Evolutionary conservation across 2,113 vertebrate genomes (phyloP), one percentile per base, ranked within the genome.

Genomic region (Neotoma lepida): DNA sequence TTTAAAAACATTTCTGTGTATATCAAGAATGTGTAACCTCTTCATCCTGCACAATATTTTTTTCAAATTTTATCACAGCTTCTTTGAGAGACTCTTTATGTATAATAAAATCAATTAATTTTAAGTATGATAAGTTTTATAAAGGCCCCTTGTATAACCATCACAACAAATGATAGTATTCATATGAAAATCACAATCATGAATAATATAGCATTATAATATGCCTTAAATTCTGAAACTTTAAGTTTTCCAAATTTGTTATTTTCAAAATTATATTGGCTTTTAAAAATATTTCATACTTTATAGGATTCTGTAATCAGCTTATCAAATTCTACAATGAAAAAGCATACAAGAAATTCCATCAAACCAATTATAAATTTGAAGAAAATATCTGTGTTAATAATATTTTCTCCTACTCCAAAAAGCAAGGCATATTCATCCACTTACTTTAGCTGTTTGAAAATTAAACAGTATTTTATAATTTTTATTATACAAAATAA

Each of bases 281-380:
- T 56, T 58, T 81, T 81, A 3, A 33, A 76, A 68, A 24, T 92
- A 49, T 6, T 39, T 76, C 80, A 14, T 49, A 87, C 81, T 73
- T 91, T 46, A 44, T 81, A 91, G 33, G 54, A 85, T 46, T 91
- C 18, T 77, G 39, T 61, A 93, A 85, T 71, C 14, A 63, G 10
- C 14, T 51, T 89, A 30, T 78, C 51, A 86, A 86, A 85, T 89
- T 95, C 51, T 30, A 71, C 15, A 80, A n/a, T 89, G 61, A 89
- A 89, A 73, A 71, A 7, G 14, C 49, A 54, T 84, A 49, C 20
- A 41, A 61, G 39, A 78, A 78, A 64, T 64, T 33, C 9, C 56
- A 66, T 66, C 81, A 24, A 63, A 66, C 87, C 56, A 80, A 9
- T 64, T 44, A 73, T 71, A 9, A 81, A 56, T 74, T 58, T 84